Evolutionary conservation across 2,888 invertebrate genomes (phyloP), one percentile per base, ranked within the genome.

Genomic region (Pseudolycoriella hygida): DNA sequence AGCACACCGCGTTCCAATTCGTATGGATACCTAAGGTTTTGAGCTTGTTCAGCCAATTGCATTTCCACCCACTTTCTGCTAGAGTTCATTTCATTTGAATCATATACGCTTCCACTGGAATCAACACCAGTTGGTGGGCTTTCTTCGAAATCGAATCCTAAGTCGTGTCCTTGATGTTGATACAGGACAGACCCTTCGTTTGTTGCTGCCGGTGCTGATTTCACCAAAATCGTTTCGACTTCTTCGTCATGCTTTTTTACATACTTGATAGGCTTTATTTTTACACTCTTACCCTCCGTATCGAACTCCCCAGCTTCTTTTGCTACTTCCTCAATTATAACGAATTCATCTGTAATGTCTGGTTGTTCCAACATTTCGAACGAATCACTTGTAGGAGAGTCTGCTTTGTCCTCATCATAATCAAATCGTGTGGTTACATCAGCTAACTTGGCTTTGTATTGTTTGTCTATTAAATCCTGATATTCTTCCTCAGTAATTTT

Each of bases 11-110:
- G 71, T 55, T 86, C 84, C 50, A 83, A 80, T 51, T 87, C 87
- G 59, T 86, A 80, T 47, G 79, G 79, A 56, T 78, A 80, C 1
- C 74, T 71, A 48, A 76, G 68, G 44, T 76, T 76, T 6, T 57
- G 55, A 34, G 71, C 70, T 38, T 71, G 54, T 47, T 65, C 73
- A 40, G 77, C 69, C 53, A 80, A 80, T 53, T 89, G 88, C 78
- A 86, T 86, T 65, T 88, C 88, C 45, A 88, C 80, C 89, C 89
- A 89, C 47, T 84, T 79, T 54, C 83, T 84, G 46, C 84, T 82
- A 2, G 80, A 82, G 57, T 82, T 82, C 60, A 59, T 60, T 11
- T 67, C 64, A 19, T 57, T 57, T 1, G 66, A 53, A 3, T 59
- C 56, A 11, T 53, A 57, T 1, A 61, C 60, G 4, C 3, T 25